Conservation (phyloP, 2,888 invertebrate species). For the Eupeodes latifasciatus region DNA sequence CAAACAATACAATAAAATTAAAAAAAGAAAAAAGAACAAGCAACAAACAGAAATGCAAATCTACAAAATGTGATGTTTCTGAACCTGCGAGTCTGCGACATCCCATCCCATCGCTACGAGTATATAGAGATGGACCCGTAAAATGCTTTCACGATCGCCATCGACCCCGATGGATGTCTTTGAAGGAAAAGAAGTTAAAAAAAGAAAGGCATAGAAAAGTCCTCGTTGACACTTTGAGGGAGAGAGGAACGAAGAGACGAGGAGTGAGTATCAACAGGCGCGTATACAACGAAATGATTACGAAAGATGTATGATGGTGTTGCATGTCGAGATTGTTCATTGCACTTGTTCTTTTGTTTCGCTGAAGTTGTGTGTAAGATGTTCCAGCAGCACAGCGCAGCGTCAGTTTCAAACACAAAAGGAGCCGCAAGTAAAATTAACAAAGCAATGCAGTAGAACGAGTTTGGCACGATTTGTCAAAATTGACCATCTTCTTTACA, state of each 20-base stretch:
- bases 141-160: conserved; percentile 58
- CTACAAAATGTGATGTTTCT: conserved; percentile 62
- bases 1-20: conserved; percentile 15
- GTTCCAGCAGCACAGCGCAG: conserved; percentile 23
- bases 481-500: too few relatives aligned
- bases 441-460: neutral
- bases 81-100: neutral
- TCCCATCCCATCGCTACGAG: conserved; percentile 22
- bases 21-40: neutral
- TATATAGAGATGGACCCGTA: neutral
- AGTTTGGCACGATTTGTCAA: too few relatives aligned
- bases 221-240: neutral
- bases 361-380: conserved; percentile 52
- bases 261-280: conserved; percentile 8
- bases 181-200: conserved; percentile 16
- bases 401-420: neutral
- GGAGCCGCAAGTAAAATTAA: conserved; percentile 12
- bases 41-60: conserved; percentile 64
- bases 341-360: conserved; percentile 73
- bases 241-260: neutral
- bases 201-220: conserved; percentile 10
- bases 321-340: conserved; percentile 67
- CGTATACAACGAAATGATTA: conserved; percentile 53
- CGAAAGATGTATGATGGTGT: conserved; percentile 67
- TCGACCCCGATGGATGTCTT: conserved; percentile 22